A percentile compares a stretch with the other conserved stretches of the same genome.
These are phyloP conservation scores for Oryzias sinensis DNA, from an alignment of 2,797 vertebrate genomes.

Conservation along the genomic window DNA sequence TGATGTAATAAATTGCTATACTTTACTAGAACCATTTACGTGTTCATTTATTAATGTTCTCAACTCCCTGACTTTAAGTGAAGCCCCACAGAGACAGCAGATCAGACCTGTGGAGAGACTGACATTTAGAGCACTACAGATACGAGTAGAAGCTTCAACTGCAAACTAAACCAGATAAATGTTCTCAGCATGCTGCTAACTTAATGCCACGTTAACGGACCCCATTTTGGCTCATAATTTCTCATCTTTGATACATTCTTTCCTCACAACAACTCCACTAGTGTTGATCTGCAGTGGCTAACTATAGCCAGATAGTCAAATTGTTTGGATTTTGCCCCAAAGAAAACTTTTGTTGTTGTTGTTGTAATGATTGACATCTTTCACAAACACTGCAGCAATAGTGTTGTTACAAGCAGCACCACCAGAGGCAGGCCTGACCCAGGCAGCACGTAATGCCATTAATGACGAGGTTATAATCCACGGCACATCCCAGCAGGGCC, in stretches of 20 bases:
- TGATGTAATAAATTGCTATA: slow-evolving; percentile 29
- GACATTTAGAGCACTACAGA: not conserved
- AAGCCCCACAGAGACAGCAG: slow-evolving; percentile 11
- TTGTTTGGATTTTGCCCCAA: slow-evolving; percentile 14
- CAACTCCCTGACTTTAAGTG: slow-evolving; percentile 9
- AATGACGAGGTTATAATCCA: slow-evolving; percentile 60
- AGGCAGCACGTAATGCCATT: slow-evolving; percentile 26
- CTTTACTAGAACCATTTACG: slow-evolving; percentile 13
- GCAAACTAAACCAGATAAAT: slow-evolving; percentile 11
- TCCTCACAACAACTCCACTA: slow-evolving; percentile 2
- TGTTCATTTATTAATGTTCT: slow-evolving; percentile 16
- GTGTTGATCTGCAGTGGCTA: slow-evolving; percentile 4
- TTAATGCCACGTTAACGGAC: not conserved
- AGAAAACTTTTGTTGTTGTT: not conserved
- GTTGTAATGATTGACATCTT: not conserved
- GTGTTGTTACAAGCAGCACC: slow-evolving; percentile 21
- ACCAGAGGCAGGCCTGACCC: slow-evolving; percentile 45
- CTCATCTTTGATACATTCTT: slow-evolving; percentile 15
- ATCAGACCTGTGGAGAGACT: slow-evolving; percentile 4
- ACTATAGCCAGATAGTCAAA: slow-evolving; percentile 8
- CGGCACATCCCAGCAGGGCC: slow-evolving; percentile 47
- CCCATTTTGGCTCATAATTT: slow-evolving; percentile 9
- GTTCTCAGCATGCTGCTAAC: not conserved
- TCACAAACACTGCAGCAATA: not conserved
- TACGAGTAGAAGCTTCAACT: slow-evolving; percentile 1